Conservation (phyloP, 2,113 vertebrate genomes). For the Chlorodrepanis virens region DNA sequence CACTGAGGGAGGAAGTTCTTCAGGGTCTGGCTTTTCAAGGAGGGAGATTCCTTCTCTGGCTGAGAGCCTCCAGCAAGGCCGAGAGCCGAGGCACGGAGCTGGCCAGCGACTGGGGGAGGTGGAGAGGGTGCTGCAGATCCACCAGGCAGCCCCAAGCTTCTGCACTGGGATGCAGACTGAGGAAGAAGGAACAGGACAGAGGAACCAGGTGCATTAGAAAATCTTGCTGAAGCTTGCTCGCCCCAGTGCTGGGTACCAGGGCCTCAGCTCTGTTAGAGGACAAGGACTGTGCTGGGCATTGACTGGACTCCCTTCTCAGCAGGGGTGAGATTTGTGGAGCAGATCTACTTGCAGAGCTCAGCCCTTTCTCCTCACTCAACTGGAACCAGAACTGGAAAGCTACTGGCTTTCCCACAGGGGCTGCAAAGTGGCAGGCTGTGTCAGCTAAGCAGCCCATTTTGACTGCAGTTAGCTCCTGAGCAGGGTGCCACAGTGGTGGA, state of each 20-base stretch:
- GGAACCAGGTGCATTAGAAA: not conserved
- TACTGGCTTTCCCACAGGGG: not conserved
- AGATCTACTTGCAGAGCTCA: not conserved
- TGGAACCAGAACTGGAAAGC: not conserved
- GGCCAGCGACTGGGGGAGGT: accelerated
- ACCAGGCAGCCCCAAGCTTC: not conserved
- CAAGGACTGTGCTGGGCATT: accelerated
- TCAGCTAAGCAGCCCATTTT: not conserved
- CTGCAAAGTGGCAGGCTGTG: not conserved
- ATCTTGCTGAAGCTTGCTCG: not conserved
- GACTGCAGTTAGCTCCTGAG: not conserved
- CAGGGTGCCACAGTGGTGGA: not conserved
- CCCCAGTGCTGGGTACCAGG: not conserved
- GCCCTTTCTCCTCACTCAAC: not conserved
- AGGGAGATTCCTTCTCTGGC: not conserved
- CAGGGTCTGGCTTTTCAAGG: not conserved
- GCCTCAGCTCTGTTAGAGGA: not conserved
- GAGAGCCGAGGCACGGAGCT: not conserved
- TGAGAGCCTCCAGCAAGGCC: not conserved
- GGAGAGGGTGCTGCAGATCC: not conserved
- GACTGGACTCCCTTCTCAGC: not conserved
- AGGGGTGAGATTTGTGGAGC: not conserved
- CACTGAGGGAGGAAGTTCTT: not conserved
- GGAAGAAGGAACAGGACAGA: not conserved
- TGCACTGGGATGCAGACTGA: not conserved